Evolutionary conservation across 30 jellyfish, hydroid and myxozoan species (phyloP), one percentile per base, ranked within the genome.

Genomic region (Aurelia coerulea): DNA sequence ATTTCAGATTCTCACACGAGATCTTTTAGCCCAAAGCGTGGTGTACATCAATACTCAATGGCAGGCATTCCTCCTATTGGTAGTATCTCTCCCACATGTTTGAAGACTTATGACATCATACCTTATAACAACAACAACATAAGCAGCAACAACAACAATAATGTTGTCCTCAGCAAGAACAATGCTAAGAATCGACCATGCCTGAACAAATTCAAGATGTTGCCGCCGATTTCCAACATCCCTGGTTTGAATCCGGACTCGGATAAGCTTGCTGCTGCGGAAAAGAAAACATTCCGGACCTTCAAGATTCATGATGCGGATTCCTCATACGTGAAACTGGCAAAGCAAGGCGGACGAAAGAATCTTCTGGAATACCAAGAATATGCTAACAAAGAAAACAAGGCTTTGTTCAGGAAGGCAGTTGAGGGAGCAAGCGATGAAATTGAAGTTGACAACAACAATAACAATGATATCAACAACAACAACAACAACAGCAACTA

Each of bases 171-270:
- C 29, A 84, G 66, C 81, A 73, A 42, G 56, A 54, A 51, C 62
- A n/a, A 35, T 16, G 59, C 49, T 4, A 37, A 51, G 10, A 39
- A 39, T 39, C 51, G 51, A 39, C 51, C 51, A 39, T 39, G 51
- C 56, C 34, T 84, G 76, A 84, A 65, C 79, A 84, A 64, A 51
- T 65, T 39, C 68, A 84, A 62, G 33, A 76, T 87, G 6, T 51
- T 84, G 68, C 93, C 93, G 1, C 88, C 93, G 32, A 79, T 92
- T 19, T 92, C 98, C 2, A 87, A 74, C 50, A 78, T 92, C 59
- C 98, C 98, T 17, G 98, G 98, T 33, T 90, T 92, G 34, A 92
- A 92, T 79, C 98, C 98, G 39, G 98, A 92, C 71, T 78, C 97
- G 34, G 98, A 80, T 0, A 68, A 14, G 1, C 78, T 92, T 17